These are phyloP conservation scores for Calycopis cecrops DNA, from an alignment of 1,140 invertebrate species.

Conservation along the genomic window DNA sequence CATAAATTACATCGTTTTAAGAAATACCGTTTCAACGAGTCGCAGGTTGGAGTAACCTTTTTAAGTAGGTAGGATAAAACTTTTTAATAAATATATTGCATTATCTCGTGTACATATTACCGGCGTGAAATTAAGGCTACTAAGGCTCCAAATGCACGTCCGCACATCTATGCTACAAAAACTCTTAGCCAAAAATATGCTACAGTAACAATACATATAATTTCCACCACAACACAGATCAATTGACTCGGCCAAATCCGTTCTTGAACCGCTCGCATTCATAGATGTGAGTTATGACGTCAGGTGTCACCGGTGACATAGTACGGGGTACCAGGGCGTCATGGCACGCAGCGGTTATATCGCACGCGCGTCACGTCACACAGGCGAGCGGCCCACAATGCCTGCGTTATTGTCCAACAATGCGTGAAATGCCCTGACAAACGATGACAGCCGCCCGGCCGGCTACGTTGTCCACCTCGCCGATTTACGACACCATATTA, in stretches of 20 bases:
- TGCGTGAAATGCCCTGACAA: slow-evolving; percentile 72
- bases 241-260: slow-evolving; percentile 1
- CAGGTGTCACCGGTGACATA: slow-evolving; percentile 39
- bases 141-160: too few relatives aligned
- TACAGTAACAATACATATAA: too few relatives aligned
- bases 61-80: too few relatives aligned
- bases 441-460: slow-evolving; percentile 65
- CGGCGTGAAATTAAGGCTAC: too few relatives aligned
- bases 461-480: slow-evolving; percentile 54
- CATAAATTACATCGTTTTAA: too few relatives aligned
- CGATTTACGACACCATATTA: slow-evolving; percentile 73
- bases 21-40: too few relatives aligned
- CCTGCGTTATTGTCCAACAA: slow-evolving; percentile 70
- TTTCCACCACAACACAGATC: too few relatives aligned
- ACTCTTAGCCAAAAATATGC: too few relatives aligned
- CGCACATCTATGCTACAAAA: too few relatives aligned
- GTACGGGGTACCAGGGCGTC: slow-evolving; percentile 32
- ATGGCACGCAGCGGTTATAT: slow-evolving; percentile 34
- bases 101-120: too few relatives aligned
- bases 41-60: too few relatives aligned
- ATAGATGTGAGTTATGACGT: slow-evolving; percentile 25
- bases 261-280: slow-evolving; percentile 7
- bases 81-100: too few relatives aligned
- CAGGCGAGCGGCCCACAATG: slow-evolving; percentile 49
- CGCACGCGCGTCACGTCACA: slow-evolving; percentile 47